Evolutionary conservation across 2,797 vertebrate genomes (phyloP), one percentile per base, ranked within the genome.

Genomic region (Tinamus major): DNA sequence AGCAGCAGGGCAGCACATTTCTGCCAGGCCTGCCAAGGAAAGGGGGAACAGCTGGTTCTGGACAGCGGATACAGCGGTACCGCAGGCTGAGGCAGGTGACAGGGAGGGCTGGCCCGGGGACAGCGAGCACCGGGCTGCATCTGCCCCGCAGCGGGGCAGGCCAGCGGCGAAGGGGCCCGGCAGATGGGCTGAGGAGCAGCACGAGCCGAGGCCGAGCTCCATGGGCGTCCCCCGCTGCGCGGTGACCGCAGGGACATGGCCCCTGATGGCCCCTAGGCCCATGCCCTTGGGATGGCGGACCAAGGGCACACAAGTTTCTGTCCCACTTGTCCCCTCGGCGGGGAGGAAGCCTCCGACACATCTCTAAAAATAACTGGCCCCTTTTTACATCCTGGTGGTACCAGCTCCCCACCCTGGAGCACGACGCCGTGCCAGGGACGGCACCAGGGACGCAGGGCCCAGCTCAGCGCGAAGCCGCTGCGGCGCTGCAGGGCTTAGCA

Each of bases 301-400:
- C 90, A 96, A 96, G 96, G 95, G 63, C 96, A 92, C 77, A 56
- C 89, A 93, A 89, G 83, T 95, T 82, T 91, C 92, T 75, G 35
- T 59, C 41, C 58, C 83, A 65, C 62, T 86, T 63, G 33, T 14
- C 74, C 55, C 49, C 75, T 82, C 89, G 56, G 85, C 5, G 49
- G 44, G 19, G 44, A 87, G 41, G 31, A 48, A 83, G 85, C 87
- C 84, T 42, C 68, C 48, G 51, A 18, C 65, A 19, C 12, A 49
- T 77, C 41, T 59, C 92, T 94, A 85, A 95, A 96, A 89, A 95
- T 85, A 93, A 94, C 69, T 31, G 91, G 11, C 69, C 87, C 89
- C 87, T 92, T 95, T 93, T 89, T 42, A 90, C 51, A 49, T 11
- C 5, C 21, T 23, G 21, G 21, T 10, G 6, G 46, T 48, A 19